Percentiles rank a stretch among this genome's conserved stretches.
Conservation (phyloP, 1,140 invertebrate genomes). For the Drosophila teissieri region DNA sequence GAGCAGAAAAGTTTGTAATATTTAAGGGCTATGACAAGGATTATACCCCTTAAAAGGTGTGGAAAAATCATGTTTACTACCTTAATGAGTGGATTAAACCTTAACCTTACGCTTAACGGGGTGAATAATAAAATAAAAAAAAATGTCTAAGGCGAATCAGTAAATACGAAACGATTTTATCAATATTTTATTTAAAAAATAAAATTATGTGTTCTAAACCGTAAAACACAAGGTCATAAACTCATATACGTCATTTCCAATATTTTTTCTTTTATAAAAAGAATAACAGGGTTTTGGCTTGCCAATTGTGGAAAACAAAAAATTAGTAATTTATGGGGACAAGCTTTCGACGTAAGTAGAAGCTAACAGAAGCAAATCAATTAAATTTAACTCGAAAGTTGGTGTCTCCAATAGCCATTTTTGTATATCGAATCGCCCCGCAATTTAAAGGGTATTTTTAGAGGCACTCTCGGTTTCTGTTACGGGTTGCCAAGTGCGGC, state of each 20-base stretch:
- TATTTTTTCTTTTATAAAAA: no score
- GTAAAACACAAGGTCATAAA: no score
- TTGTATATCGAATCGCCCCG: no score
- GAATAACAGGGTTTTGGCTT: not conserved
- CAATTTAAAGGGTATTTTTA: conserved; percentile 1
- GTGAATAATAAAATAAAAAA: not conserved
- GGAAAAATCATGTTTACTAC: not conserved
- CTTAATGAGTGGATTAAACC: not conserved
- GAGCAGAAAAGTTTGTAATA: conserved; percentile 21
- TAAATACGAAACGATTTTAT: no score
- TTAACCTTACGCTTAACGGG: not conserved
- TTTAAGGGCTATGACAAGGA: conserved; percentile 8
- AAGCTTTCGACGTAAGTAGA: no score
- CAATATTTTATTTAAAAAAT: no score
- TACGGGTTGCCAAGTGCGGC: conserved; percentile 48
- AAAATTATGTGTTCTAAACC: no score
- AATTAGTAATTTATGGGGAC: no score
- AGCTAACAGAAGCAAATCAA: no score
- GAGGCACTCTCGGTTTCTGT: conserved; percentile 2
- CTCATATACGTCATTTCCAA: no score
- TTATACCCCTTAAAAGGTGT: conserved; percentile 8
- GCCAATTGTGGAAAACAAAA: not conserved
- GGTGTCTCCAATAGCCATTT: no score
- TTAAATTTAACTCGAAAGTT: not conserved
- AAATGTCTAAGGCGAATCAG: no score